Base-by-base conservation (phyloP, 2,888 invertebrate species). In the Cephonodes hylas region DNA sequence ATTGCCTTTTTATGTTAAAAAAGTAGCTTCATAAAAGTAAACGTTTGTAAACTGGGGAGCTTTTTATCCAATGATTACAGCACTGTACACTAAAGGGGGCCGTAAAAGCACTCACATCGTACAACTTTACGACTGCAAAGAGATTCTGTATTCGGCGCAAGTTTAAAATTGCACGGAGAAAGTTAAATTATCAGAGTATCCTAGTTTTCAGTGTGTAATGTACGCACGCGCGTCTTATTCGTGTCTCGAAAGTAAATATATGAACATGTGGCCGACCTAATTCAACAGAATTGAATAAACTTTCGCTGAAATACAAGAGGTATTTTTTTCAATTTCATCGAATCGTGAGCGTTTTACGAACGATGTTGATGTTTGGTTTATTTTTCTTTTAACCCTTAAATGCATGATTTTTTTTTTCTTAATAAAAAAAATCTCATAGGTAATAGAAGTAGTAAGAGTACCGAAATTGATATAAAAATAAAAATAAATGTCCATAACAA, bases 241-340 rank as follows among this genome's bases (percentile, higher is more conserved):
- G 59, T 22, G 46, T 59, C 20, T 59, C 38, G 13, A 34, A n/a
- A 45, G 27, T 45, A 46, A 45, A 59, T 45, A 45, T 15, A 58
- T 22, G 22, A 23, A 23, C 42, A 58, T 31, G 22, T 46, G 61
- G 44, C 38, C 46, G 61, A 46, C 58, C 61, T 61, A 42, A 61
- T 61, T 61, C 45, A 46, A 44, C 34, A 13, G 25, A 61, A 45
- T 57, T 57, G 34, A 61, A 31, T 58, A 58, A 61, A 61, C 58
- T 58, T 58, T 57, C 46, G 38, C 45, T 58, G 46, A 58, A 45
- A 58, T 58, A 58, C 38, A 25, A 22, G 58, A n/a, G n/a, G n/a
- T n/a, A n/a, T n/a, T n/a, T n/a, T 38, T 58, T 38, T 34, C 27
- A 38, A 38, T 42, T n/a, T 38, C n/a, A 1, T 38, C 25, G 23